These are phyloP conservation scores for Sterna hirundo DNA, from an alignment of 2,113 vertebrate species.

Conservation along the genomic window DNA sequence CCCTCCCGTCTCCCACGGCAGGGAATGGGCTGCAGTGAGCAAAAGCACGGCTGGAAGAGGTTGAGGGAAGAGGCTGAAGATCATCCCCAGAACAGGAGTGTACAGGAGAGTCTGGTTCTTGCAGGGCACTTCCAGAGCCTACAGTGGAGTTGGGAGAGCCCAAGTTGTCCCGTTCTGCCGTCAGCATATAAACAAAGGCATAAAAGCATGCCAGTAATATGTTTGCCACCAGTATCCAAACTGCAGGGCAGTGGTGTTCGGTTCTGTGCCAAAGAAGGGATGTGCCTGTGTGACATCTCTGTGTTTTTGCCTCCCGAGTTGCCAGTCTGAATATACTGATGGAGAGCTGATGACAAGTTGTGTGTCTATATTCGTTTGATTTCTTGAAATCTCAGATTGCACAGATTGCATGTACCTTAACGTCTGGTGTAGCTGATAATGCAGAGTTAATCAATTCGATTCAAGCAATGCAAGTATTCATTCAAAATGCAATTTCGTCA, in stretches of 20 bases:
- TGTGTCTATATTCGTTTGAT: accelerated
- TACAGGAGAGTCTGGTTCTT: not conserved
- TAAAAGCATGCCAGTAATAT: too few relatives aligned
- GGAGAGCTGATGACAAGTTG: not conserved
- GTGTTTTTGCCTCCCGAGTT: not conserved
- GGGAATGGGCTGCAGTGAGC: not conserved
- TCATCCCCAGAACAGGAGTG: not conserved
- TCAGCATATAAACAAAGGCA: accelerated
- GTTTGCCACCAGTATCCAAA: not conserved
- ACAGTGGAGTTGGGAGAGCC: not conserved
- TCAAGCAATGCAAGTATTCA: not conserved
- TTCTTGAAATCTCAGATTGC: not conserved
- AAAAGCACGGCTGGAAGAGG: not conserved
- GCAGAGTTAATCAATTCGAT: not conserved
- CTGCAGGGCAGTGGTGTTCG: too few relatives aligned
- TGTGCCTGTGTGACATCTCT: not conserved
- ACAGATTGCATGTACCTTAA: not conserved
- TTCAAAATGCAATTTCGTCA: not conserved
- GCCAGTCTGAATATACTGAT: not conserved
- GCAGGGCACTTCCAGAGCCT: not conserved
- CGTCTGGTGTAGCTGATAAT: too few relatives aligned
- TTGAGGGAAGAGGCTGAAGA: not conserved
- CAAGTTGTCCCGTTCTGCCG: accelerated
- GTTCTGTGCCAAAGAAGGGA: not conserved
- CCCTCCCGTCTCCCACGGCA: not conserved